Evolutionary conservation across 2,888 invertebrate species (phyloP).

Genomic region (Unio pictorum): DNA sequence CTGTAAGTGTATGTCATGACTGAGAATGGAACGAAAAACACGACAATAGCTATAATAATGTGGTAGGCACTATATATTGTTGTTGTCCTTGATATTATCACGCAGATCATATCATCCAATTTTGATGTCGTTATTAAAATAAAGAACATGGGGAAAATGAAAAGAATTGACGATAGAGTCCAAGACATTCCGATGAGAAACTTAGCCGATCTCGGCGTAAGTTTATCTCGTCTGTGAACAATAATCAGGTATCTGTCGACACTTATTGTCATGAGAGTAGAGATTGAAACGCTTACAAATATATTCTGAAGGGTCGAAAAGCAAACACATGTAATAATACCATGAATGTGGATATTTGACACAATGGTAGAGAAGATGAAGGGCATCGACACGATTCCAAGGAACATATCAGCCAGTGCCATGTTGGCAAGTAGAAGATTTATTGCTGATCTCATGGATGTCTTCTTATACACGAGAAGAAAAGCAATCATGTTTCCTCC

Average conservation of each 20-base stretch:
- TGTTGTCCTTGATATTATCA: conserved; percentile 9
- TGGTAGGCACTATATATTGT: conserved; percentile 29
- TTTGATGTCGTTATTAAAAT: too few species aligned
- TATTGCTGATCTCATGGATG: conserved; percentile 65
- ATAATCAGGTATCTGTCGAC: conserved; percentile 61
- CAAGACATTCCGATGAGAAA: conserved; percentile 41
- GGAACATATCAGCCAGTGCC: conserved; percentile 54
- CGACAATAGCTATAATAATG: conserved; percentile 25
- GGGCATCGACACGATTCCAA: conserved; percentile 51
- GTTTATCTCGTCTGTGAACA: conserved; percentile 48
- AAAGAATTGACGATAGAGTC: conserved; percentile 25
- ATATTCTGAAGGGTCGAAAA: conserved; percentile 43
- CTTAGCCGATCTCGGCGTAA: conserved; percentile 45
- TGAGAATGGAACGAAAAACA: conserved; percentile 52
- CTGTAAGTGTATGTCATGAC: conserved; percentile 50
- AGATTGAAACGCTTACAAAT: conserved; percentile 49
- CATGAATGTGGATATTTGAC: not conserved
- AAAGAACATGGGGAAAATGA: too few species aligned
- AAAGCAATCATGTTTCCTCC: conserved; percentile 60
- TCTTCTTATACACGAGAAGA: conserved; percentile 57
- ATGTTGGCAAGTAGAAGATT: conserved; percentile 63
- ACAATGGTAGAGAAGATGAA: conserved; percentile 41
- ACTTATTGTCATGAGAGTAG: conserved; percentile 57
- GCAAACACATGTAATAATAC: conserved; percentile 8
- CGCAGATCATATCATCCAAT: too few species aligned